Evolutionary conservation across 2,888 invertebrate species (phyloP), one percentile per base, ranked within the genome.

Genomic region (Lathronympha strigana): DNA sequence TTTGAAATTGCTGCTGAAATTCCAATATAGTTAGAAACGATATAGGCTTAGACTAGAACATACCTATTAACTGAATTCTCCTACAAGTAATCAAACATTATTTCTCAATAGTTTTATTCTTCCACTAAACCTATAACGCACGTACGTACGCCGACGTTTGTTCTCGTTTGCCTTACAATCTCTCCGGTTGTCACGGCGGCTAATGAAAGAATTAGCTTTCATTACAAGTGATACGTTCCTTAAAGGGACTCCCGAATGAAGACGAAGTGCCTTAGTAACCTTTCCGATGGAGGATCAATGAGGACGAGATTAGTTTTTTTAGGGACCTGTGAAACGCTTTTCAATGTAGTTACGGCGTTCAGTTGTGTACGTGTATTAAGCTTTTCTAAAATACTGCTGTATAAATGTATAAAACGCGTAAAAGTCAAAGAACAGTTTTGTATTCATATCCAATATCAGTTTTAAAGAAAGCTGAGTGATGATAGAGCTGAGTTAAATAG

Each of bases 181-280:
- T 86, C 84, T 85, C 84, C 86, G 84, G 86, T 88, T 90, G 90
- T 91, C 92, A 90, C 90, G 83, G 80, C 79, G 80, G 86, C 84
- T 92, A 92, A 92, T 92, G 92, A 92, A 91, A 90, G 91, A 92
- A 92, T 92, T 92, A 91, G 91, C 88, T 89, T 91, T 90, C 90
- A 91, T 92, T 91, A 92, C 90, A 82, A 82, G 83, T 86, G 88
- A 90, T 90, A 89, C 88, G 90, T 88, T 86, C 86, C 90, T 90
- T 90, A 90, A 92, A 92, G 90, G 88, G 88, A 88, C 88, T 87
- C 82, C 78, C 84, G 86, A 90, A 90, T 89, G 84, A 90, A 90
- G 88, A 90, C 82, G 86, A 88, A 89, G 87, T 88, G 83, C 83
- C 82, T 81, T 76, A 79, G 83, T 82, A 87, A 88, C 87, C 87